Evolutionary conservation across 2,888 invertebrate species (phyloP).

Genomic region (Gymnocheta viridis): DNA sequence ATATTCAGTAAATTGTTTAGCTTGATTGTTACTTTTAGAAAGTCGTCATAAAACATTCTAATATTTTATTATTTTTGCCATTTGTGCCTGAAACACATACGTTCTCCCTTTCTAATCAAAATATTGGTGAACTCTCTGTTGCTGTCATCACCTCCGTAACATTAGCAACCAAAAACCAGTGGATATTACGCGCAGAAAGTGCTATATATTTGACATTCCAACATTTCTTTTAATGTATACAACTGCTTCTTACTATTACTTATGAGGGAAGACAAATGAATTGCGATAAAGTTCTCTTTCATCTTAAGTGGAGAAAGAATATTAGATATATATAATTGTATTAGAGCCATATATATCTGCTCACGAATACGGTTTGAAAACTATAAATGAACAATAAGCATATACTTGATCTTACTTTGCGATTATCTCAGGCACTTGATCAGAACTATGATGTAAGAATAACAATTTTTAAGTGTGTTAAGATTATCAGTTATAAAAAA

Average conservation of each 20-base stretch:
- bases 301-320: neutral
- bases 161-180: neutral
- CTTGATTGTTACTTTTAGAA: neutral
- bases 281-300: neutral
- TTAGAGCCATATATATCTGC: slow-evolving; percentile 2
- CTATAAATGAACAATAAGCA: slow-evolving; percentile 88
- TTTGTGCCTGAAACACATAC: slow-evolving; percentile 52
- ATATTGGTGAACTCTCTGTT: neutral
- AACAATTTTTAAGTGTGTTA: slow-evolving; percentile 71
- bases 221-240: slow-evolving; percentile 3
- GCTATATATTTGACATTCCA: slow-evolving; percentile 51
- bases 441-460: slow-evolving; percentile 97
- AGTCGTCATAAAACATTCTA: slow-evolving; percentile 7
- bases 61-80: slow-evolving; percentile 22
- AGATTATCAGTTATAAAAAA: neutral
- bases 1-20: neutral
- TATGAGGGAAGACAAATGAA: neutral
- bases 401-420: slow-evolving; percentile 95
- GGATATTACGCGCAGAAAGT: neutral
- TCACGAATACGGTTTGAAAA: neutral
- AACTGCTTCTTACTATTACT: neutral
- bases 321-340: neutral
- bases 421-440: slow-evolving; percentile 98
- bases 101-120: neutral
- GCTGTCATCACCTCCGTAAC: neutral